These are phyloP conservation scores for Harpagoxenus sublaevis DNA, from an alignment of 2,888 invertebrate genomes.

Conservation along the genomic window DNA sequence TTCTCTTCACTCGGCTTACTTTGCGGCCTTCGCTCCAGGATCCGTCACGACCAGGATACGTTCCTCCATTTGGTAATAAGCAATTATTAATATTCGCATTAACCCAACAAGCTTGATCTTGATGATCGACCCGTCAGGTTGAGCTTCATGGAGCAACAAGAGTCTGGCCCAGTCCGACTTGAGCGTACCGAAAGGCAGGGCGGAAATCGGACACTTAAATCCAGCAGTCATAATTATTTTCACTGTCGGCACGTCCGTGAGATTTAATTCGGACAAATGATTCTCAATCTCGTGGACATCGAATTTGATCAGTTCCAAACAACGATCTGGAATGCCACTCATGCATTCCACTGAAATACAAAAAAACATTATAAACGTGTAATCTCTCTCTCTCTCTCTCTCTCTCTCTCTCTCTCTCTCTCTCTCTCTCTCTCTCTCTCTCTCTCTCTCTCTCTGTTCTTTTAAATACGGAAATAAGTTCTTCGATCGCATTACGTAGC, in stretches of 20 bases:
- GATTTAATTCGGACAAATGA: conserved; percentile 61
- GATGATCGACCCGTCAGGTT: conserved; percentile 70
- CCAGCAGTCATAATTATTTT: conserved; percentile 60
- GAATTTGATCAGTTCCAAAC: conserved; percentile 40
- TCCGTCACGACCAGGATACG: conserved; percentile 26
- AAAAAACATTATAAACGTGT: background rate
- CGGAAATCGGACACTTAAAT: conserved; percentile 57
- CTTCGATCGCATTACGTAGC: background rate
- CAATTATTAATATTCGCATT: conserved; percentile 71
- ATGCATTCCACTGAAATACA: conserved; percentile 16
- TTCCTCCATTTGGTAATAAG: conserved; percentile 67
- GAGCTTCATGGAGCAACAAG: conserved; percentile 66
- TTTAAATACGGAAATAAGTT: background rate
- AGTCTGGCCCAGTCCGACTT: conserved; percentile 78
- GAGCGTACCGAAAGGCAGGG: conserved; percentile 75
- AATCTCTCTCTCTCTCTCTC: background rate
- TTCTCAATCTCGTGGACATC: conserved; percentile 62
- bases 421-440: background rate
- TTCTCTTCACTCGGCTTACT: background rate
- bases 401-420: background rate
- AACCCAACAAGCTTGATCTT: conserved; percentile 71
- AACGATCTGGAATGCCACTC: conserved; percentile 42
- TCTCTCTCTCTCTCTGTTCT: background rate
- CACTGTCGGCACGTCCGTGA: conserved; percentile 55
- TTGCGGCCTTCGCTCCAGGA: background rate